Base-by-base conservation (phyloP, 1,140 invertebrate genomes). In the Procambarus virginalis region DNA sequence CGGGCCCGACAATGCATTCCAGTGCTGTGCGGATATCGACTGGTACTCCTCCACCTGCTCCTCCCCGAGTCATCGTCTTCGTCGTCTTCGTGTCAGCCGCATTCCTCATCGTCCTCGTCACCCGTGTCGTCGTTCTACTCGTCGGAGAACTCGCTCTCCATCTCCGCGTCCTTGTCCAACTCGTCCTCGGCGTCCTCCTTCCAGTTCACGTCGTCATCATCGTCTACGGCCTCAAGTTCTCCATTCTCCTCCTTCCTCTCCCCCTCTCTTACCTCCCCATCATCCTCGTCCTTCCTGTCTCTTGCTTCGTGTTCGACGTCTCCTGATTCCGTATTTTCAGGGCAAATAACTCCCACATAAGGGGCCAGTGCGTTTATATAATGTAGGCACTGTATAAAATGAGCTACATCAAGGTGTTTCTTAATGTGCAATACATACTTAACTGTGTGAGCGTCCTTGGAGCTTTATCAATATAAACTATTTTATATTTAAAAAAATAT, bases 211-310 rank as follows among this genome's bases (percentile, higher is more conserved):
- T 82, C 60, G 5, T 82, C 80, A 6, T 82, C 80, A 6, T 82
- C 80, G 12, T 82, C 80, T 2, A 20, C 80, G 9, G n/a, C 20
- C 2, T 68, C 80, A 2, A 82, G 55, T 14, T 82, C 80, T 46
- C 80, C 80, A 0, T 46, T 82, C 20, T 82, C 80, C 58, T 82
- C 80, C 60, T 82, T 82, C 68, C 80, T 82, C 80, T 82, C 80
- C 14, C 80, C 80, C 3, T 82, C 80, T 20, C 80, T 82, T n/a
- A 82, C 80, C 2, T 68, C 80, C 46, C 80, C 60, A 22, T 82
- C 80, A 3, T 60, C 80, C 6, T 82, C 80, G 58, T 82, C 80
- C 9, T 82, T 82, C 51, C 60, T 82, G 48, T 82, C 80, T 46
- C 80, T 82, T 46, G 60, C 80, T 10, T 82, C 80, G n/a, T 82